phyloP scores from a whole-genome alignment of 2,888 invertebrate species.

The Leptogaster cylindrica region DNA sequence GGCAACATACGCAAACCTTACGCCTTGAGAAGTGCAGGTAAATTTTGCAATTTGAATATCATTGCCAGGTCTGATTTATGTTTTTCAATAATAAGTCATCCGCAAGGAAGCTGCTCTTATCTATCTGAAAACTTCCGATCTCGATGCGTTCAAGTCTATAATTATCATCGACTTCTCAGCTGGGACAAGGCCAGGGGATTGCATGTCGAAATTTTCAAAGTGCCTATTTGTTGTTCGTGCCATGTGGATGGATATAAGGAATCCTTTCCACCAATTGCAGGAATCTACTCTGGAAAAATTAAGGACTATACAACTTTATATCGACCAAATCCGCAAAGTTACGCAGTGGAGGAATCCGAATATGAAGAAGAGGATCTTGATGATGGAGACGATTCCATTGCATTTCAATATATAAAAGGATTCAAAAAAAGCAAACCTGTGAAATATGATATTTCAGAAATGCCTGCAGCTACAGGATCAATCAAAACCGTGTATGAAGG shows the following conservation, averaged over 20 bases:
- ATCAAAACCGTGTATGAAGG: constrained; percentile 53
- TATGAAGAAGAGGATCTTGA: constrained; percentile 53
- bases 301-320: constrained; percentile 53
- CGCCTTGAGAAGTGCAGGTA: constrained; percentile 83
- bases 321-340: constrained; percentile 46
- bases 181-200: constrained; percentile 82
- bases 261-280: constrained; percentile 66
- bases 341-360: constrained; percentile 52
- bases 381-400: constrained; percentile 47
- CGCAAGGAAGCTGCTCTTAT: constrained; percentile 78
- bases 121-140: constrained; percentile 80
- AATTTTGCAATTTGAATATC: constrained; percentile 1
- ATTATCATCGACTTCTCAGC: constrained; percentile 79
- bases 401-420: constrained; percentile 49
- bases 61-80: not conserved
- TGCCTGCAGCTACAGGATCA: constrained; percentile 51
- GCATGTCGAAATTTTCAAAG: constrained; percentile 85
- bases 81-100: constrained; percentile 66
- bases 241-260: constrained; percentile 79
- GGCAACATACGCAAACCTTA: constrained; percentile 82
- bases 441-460: constrained; percentile 52
- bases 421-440: constrained; percentile 47
- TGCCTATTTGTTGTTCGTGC: constrained; percentile 82
- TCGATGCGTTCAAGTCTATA: constrained; percentile 82
- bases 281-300: constrained; percentile 47